Evolutionary conservation across 2,888 invertebrate genomes (phyloP).

Genomic region (Heliconius hortense): DNA sequence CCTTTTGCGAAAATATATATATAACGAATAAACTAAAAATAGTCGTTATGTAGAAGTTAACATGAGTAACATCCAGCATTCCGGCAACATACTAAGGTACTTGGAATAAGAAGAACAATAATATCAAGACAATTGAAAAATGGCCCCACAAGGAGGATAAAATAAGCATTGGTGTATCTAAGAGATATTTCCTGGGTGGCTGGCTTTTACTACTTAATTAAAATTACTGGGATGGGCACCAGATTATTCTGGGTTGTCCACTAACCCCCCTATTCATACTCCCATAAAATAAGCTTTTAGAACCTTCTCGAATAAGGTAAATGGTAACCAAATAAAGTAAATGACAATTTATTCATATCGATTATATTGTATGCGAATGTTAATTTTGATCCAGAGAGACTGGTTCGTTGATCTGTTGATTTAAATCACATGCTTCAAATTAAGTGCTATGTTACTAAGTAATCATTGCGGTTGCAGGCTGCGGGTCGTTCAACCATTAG

Average conservation of each 20-base stretch:
- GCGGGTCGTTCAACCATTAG: conserved; percentile 67
- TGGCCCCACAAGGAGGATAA: conserved; percentile 7
- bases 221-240: no score
- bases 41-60: background rate
- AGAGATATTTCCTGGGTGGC: no score
- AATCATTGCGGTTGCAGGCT: conserved; percentile 56
- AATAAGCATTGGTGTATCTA: background rate
- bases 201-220: no score
- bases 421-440: conserved; percentile 59
- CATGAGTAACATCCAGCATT: background rate
- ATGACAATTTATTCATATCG: conserved; percentile 24
- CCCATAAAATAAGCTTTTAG: background rate
- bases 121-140: background rate
- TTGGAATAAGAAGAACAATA: background rate
- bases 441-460: conserved; percentile 49
- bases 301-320: conserved; percentile 23
- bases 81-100: background rate
- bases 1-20: background rate
- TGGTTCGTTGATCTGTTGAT: conserved; percentile 56
- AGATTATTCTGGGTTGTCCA: no score
- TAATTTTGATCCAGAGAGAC: conserved; percentile 35
- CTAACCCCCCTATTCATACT: no score
- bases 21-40: conserved; percentile 1
- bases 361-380: conserved; percentile 29
- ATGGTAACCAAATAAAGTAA: conserved; percentile 22